phyloP scores from a whole-genome alignment of 2,888 invertebrate genomes.

The Chrysina gloriosa region DNA sequence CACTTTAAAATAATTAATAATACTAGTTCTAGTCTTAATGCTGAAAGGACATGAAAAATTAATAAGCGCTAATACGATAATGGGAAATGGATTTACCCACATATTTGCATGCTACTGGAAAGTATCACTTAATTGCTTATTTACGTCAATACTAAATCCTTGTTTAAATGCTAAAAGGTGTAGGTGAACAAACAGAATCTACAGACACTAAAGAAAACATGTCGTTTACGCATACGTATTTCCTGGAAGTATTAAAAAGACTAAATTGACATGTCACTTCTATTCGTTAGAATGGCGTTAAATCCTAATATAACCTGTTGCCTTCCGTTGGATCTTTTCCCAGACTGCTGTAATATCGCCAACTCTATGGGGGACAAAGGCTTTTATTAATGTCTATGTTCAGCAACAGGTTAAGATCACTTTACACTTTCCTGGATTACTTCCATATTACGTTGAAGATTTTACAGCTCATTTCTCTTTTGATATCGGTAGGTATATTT shows the following conservation, averaged over 20 bases:
- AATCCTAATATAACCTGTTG: no score
- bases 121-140: conserved; percentile 5
- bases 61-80: conserved; percentile 22
- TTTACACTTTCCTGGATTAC: no score
- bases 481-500: no score
- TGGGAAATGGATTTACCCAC: background rate
- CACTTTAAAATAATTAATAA: background rate
- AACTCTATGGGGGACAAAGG: no score
- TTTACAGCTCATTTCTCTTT: no score
- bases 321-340: background rate
- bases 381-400: background rate
- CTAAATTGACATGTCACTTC: no score
- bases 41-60: background rate
- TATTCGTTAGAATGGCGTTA: no score
- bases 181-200: background rate
- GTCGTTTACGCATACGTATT: no score
- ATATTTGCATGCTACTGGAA: background rate
- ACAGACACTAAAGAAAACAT: background rate
- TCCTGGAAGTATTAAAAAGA: no score
- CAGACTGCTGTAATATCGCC: no score
- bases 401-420: background rate
- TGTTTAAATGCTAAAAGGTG: background rate
- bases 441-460: no score
- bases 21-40: background rate
- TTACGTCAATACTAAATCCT: conserved; percentile 23